Base-by-base conservation (phyloP, 1,140 invertebrate species). In the Manduca sexta region DNA sequence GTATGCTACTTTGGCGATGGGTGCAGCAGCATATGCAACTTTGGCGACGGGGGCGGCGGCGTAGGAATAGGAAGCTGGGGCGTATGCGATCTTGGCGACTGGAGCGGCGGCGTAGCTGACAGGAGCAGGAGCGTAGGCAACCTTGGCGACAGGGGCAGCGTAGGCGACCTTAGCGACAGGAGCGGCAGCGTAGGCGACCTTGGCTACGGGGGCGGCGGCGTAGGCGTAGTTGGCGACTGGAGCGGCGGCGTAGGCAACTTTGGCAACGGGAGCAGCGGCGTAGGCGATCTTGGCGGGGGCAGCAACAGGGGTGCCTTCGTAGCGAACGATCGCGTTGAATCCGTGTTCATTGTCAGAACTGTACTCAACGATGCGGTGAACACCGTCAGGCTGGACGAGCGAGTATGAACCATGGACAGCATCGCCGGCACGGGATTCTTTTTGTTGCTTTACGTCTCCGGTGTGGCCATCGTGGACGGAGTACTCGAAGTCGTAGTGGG, bases 301-400 rank as follows among this genome's bases (percentile, higher is more conserved):
- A 8, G 50, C 33, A 14, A 54, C 44, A 21, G 52, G 54, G 14
- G 38, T 58, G 38, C 62, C 54, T 29, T 69, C 63, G 45, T 65
- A 65, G 21, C 54, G 62, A 12, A 69, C 65, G 18, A 52, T 44
- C 49, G 65, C 65, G 49, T 65, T 62, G 59, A 69, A 69, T 3
- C 59, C 65, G 45, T 60, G 30, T 12, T 45, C 52, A 12, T 61
- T 43, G 37, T 64, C 61, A 8, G 61, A 75, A 8, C 88, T 88
- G 74, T 91, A 91, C 50, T 90, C 88, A 2, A 91, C 90, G 43
- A 88, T 90, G 88, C 61, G 90, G 86, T n/a, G 90, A 88, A 64
- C 57, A 35, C 59, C 61, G 31, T 64, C 56, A 31, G 90, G 88
- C 64, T 91, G 89, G 41, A 89, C 71, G 12, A 91, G 66, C 3